Evolutionary conservation across 2,888 invertebrate genomes (phyloP).

Genomic region (Melanophora roralis): DNA sequence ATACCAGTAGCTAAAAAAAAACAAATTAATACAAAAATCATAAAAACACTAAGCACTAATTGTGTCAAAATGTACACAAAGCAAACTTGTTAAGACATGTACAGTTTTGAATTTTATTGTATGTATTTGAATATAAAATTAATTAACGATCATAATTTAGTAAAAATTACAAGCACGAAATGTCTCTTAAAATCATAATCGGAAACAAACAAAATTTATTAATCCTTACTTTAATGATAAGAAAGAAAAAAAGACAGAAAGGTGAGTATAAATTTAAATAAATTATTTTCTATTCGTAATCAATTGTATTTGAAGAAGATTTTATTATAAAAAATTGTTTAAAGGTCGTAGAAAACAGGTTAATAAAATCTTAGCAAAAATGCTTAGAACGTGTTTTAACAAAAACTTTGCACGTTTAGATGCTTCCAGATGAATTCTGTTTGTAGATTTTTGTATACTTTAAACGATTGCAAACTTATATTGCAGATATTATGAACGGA

Average conservation of each 20-base stretch:
- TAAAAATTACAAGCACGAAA: constrained; percentile 59
- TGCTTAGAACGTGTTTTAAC: constrained; percentile 1
- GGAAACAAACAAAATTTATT: background rate
- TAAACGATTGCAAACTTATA: no score
- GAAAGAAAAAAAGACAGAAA: background rate
- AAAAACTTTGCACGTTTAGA: background rate
- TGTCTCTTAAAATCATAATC: constrained; percentile 33
- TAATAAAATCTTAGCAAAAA: background rate
- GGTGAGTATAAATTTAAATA: constrained; percentile 7
- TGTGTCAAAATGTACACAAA: constrained; percentile 65
- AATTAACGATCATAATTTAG: constrained; percentile 55
- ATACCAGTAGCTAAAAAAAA: constrained; percentile 47
- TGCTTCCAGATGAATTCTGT: background rate
- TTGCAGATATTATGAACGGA: no score
- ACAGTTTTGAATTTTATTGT: constrained; percentile 34
- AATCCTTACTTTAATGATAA: background rate
- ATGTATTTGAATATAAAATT: constrained; percentile 17
- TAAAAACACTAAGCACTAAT: constrained; percentile 62
- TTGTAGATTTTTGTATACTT: no score
- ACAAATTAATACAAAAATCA: background rate
- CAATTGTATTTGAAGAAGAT: background rate
- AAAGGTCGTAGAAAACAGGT: background rate
- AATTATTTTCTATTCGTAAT: constrained; percentile 17
- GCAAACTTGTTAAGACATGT: constrained; percentile 42
- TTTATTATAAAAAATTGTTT: constrained; percentile 3